Evolutionary conservation across 2,888 invertebrate species (phyloP), one percentile per base, ranked within the genome.

Genomic region (Iselma pallidipennis): DNA sequence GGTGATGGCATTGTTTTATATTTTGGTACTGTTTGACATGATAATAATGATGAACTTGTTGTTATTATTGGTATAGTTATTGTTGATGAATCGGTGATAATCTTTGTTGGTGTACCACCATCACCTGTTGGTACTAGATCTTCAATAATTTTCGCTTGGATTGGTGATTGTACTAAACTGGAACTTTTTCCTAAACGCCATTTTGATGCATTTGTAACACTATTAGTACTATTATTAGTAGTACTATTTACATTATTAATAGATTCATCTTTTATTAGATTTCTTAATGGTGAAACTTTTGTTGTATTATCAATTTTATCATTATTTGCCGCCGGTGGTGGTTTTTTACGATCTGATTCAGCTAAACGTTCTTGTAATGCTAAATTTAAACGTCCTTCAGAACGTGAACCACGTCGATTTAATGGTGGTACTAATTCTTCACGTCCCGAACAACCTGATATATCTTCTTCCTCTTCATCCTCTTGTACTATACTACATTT

Each of bases 401-500:
- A 92, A 66, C 92, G 87, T 48, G 92, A 91, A 57, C 92, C 92
- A 19, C 92, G 86, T 10, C 89, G 82, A 68, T 88, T 87, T 57
- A 87, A 78, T 71, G 85, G 84, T 4, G 84, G 81, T 53, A 82
- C 79, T 63, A 82, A 83, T 70, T 85, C 87, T 74, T 87, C 88
- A 9, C 86, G 83, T 19, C 86, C 86, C 6, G 86, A 83, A 69
- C 85, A 84, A 67, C 86, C 77, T 45, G 85, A 80, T 66, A 84
- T 85, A 71, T 92, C 94, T 75, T 96, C 95, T 76, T 93, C 91
- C 75, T 95, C 95, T 72, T 96, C 96, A 79, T 96, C 96, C 77
- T 94, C 94, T 72, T 94, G 91, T 21, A 96, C 95, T 74, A 96
- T 94, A 76, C 94, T 94, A 83, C 95, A 96, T 78, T 95, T 95